Evolutionary conservation across 2,113 vertebrate genomes (phyloP), one percentile per base, ranked within the genome.

Genomic region (Camarhynchus parvulus): DNA sequence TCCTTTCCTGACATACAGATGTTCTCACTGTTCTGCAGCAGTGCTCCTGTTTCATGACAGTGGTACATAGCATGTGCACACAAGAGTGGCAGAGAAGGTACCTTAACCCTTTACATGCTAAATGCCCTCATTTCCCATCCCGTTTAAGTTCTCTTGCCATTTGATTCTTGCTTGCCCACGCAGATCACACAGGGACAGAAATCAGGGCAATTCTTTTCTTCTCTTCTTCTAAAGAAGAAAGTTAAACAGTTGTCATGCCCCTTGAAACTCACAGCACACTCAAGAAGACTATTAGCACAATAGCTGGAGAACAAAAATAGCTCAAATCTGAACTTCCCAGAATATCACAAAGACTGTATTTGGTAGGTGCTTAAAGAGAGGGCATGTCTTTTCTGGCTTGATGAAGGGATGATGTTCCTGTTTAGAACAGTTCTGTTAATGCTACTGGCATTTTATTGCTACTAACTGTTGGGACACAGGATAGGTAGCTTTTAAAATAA

Each of bases 251-350:
- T 92, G 87, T 62, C 55, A 76, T 62, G 17, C 15, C 19, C 83
- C 30, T 46, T 91, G 46, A 72, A 87, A 88, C 22, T 66, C 19
- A 73, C 25, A 10, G 52, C 69, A 68, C 20, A 35, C 28, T 69
- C 33, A 5, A 33, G 24, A 83, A 83, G 31, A 72, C 24, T 78
- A 42, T 86, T 75, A 76, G 39, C 53, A 85, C 33, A 85, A 63
- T 91, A 93, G 59, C 49, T 95, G 55, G 42, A 79, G 75, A 94
- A 92, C 42, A 90, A 80, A 85, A 91, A 70, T 77, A 91, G 75
- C 75, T 85, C 39, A 28, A 47, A 80, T 83, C 64, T 85, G 11
- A 85, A 75, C 53, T 76, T 87, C 62, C 30, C 4, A 4, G 50
- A 91, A 66, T 62, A 75, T 42, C 47, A 72, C 42, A 83, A 91